Evolutionary conservation across 2,888 invertebrate genomes (phyloP), one percentile per base, ranked within the genome.

Genomic region (Tenthredo amoena): DNA sequence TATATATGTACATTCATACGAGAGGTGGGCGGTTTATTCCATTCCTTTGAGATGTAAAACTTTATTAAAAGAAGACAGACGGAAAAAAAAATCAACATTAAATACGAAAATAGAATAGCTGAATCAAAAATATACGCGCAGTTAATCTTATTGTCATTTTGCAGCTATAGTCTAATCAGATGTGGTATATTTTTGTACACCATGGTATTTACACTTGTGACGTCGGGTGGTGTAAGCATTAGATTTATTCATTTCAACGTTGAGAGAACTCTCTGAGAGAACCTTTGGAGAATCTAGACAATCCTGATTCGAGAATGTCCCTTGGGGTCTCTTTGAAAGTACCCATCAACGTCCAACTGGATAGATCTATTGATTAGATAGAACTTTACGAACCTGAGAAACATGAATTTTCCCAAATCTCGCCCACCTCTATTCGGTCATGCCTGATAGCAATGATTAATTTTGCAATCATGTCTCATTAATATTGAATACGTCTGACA

Each of bases 401-500:
- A 71, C 9, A 47, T 68, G 68, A 47, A 68, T 47, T 50, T 68
- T 62, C 47, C 3, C 21, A 21, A 81, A 50, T 65, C 37, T 47
- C 31, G 65, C 83, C 83, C 83, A 83, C 83, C 83, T 83, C 83
- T 83, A 5, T 58, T 37, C 62, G 68, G 34, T 55, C 77, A 77
- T 55, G 50, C 77, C 77, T 55, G 34, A 74, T 43, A 74, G 31
- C 26, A 21, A 31, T 77, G 55, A 62, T 81, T 7, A 37, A 58
- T 62, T 62, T 81, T 81, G 18, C 37, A 81, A 62, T 81, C 40
- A 77, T 40, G 40, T 62, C 21, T 62, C 58, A 40, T 81, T 62
- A 81, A 68, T 50, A 81, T 62, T 40, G 21, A 81, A 81, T 26
- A 81, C 58, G 62, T 81, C 81, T 62, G 81, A 62, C 62, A 81